Conservation (phyloP, 2,797 vertebrate species). For the Aselliscus stoliczkanus region DNA sequence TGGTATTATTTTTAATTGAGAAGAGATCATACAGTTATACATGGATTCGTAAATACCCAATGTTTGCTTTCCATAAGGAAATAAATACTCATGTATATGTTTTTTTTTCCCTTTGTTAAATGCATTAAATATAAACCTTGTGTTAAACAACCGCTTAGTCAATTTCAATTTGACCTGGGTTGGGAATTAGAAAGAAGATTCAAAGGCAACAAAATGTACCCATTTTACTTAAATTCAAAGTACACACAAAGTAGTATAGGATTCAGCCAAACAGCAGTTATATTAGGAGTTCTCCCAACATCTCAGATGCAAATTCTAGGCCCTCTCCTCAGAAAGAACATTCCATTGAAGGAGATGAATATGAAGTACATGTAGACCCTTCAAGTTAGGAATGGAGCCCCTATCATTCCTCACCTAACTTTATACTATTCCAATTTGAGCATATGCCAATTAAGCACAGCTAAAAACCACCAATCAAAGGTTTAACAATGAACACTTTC, state of each 20-base stretch:
- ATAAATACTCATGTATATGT: not conserved
- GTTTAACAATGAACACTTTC: not conserved
- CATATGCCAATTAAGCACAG: not conserved
- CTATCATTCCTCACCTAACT: not conserved
- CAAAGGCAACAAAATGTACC: not conserved
- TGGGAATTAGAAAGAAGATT: slow-evolving; percentile 4
- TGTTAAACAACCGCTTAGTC: not conserved
- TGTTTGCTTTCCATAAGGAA: not conserved
- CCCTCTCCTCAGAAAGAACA: not conserved
- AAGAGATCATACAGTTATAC: not conserved
- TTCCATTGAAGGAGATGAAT: not conserved
- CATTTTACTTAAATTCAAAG: not conserved
- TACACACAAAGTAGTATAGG: not conserved
- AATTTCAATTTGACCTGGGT: not conserved
- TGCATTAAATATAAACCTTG: not conserved
- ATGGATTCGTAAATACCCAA: not conserved
- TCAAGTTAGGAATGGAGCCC: not conserved
- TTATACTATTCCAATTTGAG: not conserved
- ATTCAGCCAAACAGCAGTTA: not conserved
- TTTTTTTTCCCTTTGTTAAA: not conserved
- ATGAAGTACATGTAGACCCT: not conserved
- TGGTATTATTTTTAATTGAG: not conserved
- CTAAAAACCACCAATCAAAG: not conserved
- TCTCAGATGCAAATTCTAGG: not conserved
- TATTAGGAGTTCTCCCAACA: not conserved